These are phyloP conservation scores for Hermaeophaga mercurialis DNA, from an alignment of 2,888 invertebrate genomes.

Conservation along the genomic window DNA sequence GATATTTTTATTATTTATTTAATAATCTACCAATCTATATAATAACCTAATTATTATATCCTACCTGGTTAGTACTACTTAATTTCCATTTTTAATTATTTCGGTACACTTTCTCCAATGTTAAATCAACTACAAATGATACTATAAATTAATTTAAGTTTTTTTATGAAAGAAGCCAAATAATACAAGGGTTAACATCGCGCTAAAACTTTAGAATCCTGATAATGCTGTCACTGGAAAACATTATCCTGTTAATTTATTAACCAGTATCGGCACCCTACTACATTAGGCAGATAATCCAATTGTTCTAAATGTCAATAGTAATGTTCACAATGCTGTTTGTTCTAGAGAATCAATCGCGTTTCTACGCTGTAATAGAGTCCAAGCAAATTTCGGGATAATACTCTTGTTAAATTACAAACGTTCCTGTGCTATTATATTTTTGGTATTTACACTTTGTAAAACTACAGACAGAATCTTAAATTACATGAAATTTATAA, in stretches of 20 bases:
- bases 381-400: constrained; percentile 14
- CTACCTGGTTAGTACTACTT: no score
- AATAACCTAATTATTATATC: no score
- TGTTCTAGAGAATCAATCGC: constrained; percentile 17
- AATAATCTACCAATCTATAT: no score
- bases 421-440: neutral
- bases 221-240: constrained; percentile 18
- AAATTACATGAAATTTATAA: no score
- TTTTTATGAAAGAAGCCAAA: no score
- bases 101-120: no score
- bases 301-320: constrained; percentile 24
- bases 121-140: no score
- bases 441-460: constrained; percentile 7
- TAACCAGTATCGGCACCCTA: constrained; percentile 22
- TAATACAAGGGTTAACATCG: no score
- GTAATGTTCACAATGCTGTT: constrained; percentile 19
- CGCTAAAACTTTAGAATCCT: neutral
- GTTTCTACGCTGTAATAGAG: neutral
- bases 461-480: neutral
- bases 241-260: constrained; percentile 25
- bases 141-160: no score
- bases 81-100: no score
- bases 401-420: constrained; percentile 10
- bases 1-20: no score
- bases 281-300: constrained; percentile 24